Base-by-base conservation (phyloP, 2,888 invertebrate species). In the Pharmacophagus antenor region DNA sequence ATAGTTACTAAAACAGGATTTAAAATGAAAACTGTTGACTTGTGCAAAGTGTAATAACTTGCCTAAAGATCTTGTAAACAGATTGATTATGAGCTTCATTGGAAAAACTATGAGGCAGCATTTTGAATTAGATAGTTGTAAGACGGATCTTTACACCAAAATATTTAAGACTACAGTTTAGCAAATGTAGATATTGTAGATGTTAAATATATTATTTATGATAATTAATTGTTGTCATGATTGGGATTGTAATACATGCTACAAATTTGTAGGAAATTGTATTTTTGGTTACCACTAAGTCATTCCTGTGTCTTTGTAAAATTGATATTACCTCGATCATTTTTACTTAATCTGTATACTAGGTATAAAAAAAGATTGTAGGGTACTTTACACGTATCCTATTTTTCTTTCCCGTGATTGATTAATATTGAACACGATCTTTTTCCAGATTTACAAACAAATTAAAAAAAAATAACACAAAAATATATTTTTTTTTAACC, bases 141-240 rank as follows among this genome's bases (percentile, higher is more conserved):
- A 88, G 84, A 79, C 72, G 86, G 88, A 84, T 86, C 86, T 90
- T 89, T 90, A 90, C 90, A 90, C 90, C 90, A 90, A 89, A n/a
- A 80, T 88, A 86, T 81, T 78, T 88, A 88, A 88, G 89, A 83
- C 76, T 84, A 84, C 74, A 74, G 78, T 71, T 79, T 86, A 88
- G 83, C 67, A 67, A 77, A 65, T 78, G 80, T 86, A 86, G 82
- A 76, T 81, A 83, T 72, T 68, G 69, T 87, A 88, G 82, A 80
- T 82, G 86, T 83, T 84, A 82, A 75, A 76, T 80, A 78, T 80
- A 82, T 76, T 75, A 70, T 70, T 58, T 63, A 67, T 64, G 67
- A 49, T 47, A 70, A 73, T 71, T 71, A 66, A 74, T 77, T 80
- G 78, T 82, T 81, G 70, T 76, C 73, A 73, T 72, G 72, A 67